Conservation (phyloP, 2,797 vertebrate species). For the Centroberyx gerrardi region DNA sequence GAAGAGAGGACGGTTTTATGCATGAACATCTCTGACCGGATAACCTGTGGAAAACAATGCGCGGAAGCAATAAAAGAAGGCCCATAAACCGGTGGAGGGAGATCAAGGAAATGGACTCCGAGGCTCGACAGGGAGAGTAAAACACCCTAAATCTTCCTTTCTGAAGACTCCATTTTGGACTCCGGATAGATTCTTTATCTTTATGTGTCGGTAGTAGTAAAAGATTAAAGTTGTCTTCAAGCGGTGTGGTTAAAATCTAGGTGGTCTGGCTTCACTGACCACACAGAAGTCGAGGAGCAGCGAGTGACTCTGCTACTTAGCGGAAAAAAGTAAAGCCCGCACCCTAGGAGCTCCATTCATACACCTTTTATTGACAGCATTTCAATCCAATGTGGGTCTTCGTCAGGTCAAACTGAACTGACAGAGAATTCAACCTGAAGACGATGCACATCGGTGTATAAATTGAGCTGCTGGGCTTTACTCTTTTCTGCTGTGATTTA, state of each 20-base stretch:
- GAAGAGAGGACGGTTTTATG: slow-evolving; percentile 63
- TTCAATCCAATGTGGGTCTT: slow-evolving; percentile 8
- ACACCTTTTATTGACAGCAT: slow-evolving; percentile 23
- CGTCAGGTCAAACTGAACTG: slow-evolving; percentile 17
- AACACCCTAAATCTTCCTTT: slow-evolving; percentile 74
- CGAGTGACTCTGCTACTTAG: slow-evolving; percentile 9
- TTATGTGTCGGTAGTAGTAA: slow-evolving; percentile 71
- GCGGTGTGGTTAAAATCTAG: slow-evolving; percentile 59
- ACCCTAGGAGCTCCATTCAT: slow-evolving; percentile 30
- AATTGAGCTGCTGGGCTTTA: not conserved
- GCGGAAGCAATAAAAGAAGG: slow-evolving; percentile 71
- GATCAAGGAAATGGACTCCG: slow-evolving; percentile 71
- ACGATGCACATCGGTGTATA: not conserved
- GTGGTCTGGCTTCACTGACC: slow-evolving; percentile 68
- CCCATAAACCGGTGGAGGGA: slow-evolving; percentile 65
- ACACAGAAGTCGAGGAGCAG: slow-evolving; percentile 51
- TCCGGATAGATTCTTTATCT: slow-evolving; percentile 75
- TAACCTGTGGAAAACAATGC: slow-evolving; percentile 72
- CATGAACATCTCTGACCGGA: slow-evolving; percentile 63
- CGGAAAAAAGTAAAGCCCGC: slow-evolving; percentile 20
- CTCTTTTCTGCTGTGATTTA: slow-evolving; percentile 18
- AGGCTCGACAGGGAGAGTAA: slow-evolving; percentile 49
- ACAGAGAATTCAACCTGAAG: not conserved
- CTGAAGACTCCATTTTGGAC: slow-evolving; percentile 63
- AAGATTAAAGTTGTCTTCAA: slow-evolving; percentile 75